Evolutionary conservation across 2,888 invertebrate genomes (phyloP), one percentile per base, ranked within the genome.

Genomic region (Folsomia candida): DNA sequence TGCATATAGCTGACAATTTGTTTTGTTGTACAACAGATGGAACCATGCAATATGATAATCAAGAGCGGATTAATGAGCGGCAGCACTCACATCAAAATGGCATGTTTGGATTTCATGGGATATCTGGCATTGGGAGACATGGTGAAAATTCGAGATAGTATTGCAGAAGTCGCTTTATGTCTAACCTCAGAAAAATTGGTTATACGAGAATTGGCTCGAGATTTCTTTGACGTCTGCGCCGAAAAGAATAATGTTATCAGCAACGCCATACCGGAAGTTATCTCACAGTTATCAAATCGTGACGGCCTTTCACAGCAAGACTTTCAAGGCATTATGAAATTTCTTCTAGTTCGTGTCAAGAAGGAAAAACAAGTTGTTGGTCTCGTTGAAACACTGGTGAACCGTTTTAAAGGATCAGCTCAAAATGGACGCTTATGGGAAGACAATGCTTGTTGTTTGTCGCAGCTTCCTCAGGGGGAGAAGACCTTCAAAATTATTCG

Each of bases 41-140:
- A 79, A 51, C 71, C 74, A 62, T 76, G 76, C 58, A 79, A 78
- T 51, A 67, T 63, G 14, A 28, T 65, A 27, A 67, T 79, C 18
- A 66, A 74, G 18, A 47, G 9, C 18, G 47, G 47, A 47, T 18
- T 47, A 18, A 11, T 47, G 47, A 47, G 47, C 47, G 47, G 18
- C 18, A 72, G 77, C 24, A 54, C 61, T 0, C 62, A 67, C 28
- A 70, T 79, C 3, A 70, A 74, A 37, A 74, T 74, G 29, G 78
- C 79, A 2, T 72, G 75, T 25, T 68, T 79, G 75, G 79, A 79
- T 64, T 79, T 76, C 72, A 76, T 79, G 22, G 69, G 72, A 59
- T 79, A 76, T 61, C 71, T 79, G 47, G 76, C 77, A 18, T 25
- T 79, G 2, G 76, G 75, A 24, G 79, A 79, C 68, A 69, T 79